A percentile compares a stretch with the other conserved stretches of the same genome.
Evolutionary conservation across 2,888 invertebrate species (phyloP).

Genomic region (Acronicta leporina): DNA sequence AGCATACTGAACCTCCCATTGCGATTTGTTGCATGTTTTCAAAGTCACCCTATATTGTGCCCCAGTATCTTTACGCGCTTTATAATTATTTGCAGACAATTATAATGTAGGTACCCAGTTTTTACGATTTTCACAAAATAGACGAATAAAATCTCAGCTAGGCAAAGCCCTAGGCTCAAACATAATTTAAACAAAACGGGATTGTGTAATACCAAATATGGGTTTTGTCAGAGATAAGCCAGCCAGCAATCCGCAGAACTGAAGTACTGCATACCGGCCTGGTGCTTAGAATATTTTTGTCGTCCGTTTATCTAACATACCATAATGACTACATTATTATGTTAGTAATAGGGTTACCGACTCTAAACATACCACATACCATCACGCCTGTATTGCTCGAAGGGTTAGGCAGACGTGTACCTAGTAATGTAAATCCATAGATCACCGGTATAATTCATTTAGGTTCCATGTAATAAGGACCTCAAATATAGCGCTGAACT

Average conservation of each 20-base stretch:
- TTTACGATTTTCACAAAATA: no score
- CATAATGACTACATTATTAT: constrained; percentile 38
- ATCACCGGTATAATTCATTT: no score
- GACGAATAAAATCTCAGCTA: background rate
- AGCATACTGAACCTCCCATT: no score
- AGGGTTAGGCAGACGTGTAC: no score
- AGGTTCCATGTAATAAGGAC: no score
- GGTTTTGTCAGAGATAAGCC: constrained; percentile 21
- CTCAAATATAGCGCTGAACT: background rate
- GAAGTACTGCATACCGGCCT: constrained; percentile 16
- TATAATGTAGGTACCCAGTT: no score
- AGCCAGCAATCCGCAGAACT: constrained; percentile 25
- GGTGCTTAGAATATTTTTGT: constrained; percentile 47
- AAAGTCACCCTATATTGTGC: no score
- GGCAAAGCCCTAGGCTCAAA: background rate
- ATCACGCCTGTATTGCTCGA: no score
- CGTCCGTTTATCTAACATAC: constrained; percentile 35
- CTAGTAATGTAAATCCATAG: no score
- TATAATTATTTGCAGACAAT: no score
- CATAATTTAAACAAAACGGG: constrained; percentile 6
- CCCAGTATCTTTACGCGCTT: no score
- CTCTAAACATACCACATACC: background rate
- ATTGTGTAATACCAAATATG: constrained; percentile 15
- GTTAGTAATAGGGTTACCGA: constrained; percentile 24
- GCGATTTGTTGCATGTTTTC: no score